phyloP scores from a whole-genome alignment of 2,113 vertebrate genomes.

The Pogona vitticeps region DNA sequence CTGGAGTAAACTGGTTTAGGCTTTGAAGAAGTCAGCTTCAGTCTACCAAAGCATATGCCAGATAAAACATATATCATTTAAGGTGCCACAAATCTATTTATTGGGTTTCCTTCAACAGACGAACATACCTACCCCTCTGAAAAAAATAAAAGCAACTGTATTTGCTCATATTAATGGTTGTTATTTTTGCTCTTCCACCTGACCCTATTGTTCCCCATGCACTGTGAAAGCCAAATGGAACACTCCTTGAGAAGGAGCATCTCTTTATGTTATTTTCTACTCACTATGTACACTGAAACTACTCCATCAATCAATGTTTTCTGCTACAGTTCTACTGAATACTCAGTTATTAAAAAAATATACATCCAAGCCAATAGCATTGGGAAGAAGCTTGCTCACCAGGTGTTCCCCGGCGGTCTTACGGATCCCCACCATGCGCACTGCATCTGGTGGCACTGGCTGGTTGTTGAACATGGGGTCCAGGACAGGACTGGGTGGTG shows the following conservation, averaged over 20 bases:
- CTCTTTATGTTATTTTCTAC: neutral
- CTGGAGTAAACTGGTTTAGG: neutral
- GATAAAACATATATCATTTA: too few species aligned
- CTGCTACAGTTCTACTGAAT: neutral
- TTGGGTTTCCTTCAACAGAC: too few species aligned
- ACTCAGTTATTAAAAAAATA: neutral
- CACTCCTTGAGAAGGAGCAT: neutral
- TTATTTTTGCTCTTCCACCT: too few species aligned
- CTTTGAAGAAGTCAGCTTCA: too few species aligned
- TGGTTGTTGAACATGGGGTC: slow-evolving; percentile 88
- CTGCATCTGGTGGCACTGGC: slow-evolving; percentile 90
- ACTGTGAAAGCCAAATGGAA: neutral
- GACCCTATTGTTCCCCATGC: too few species aligned
- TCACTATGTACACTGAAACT: neutral
- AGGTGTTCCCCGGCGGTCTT: slow-evolving; percentile 92
- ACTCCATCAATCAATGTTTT: neutral
- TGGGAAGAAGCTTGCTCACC: slow-evolving; percentile 73
- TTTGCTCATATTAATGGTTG: too few species aligned
- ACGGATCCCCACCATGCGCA: slow-evolving; percentile 96
- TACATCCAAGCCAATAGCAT: neutral
- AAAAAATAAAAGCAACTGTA: too few species aligned
- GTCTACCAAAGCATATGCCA: too few species aligned
- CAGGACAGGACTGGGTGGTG: slow-evolving; percentile 87
- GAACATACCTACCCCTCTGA: too few species aligned
- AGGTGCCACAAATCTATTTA: too few species aligned